A percentile compares a stretch with the other conserved stretches of the same genome.
Evolutionary conservation across 2,888 invertebrate genomes (phyloP).

Genomic region (Idaea biselata): DNA sequence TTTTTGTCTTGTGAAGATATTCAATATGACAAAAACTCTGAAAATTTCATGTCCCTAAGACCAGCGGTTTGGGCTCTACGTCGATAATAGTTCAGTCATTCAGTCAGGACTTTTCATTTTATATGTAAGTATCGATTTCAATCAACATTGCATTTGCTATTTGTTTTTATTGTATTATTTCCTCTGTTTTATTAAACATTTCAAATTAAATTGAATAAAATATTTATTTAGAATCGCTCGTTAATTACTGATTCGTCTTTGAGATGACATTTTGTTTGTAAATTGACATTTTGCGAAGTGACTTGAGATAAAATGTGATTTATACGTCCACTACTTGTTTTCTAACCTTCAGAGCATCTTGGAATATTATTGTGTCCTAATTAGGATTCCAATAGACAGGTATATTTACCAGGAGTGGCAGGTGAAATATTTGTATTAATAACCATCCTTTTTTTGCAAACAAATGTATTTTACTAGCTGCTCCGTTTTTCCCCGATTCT

Average conservation of each 20-base stretch:
- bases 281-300: slow-evolving; percentile 1
- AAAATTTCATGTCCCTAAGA: too few relatives aligned
- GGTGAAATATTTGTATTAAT: neutral
- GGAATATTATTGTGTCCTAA: neutral
- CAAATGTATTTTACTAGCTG: too few relatives aligned
- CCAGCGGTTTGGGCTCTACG: too few relatives aligned
- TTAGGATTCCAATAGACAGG: neutral
- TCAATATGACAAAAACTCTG: too few relatives aligned
- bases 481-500: too few relatives aligned
- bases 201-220: neutral
- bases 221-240: neutral
- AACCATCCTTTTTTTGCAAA: too few relatives aligned
- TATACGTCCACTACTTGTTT: neutral
- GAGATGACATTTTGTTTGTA: slow-evolving; percentile 4
- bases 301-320: neutral
- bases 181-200: neutral
- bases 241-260: slow-evolving; percentile 4
- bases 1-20: too few relatives aligned
- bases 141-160: neutral
- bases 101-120: too few relatives aligned
- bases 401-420: neutral
- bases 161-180: neutral
- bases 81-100: too few relatives aligned
- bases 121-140: too few relatives aligned
- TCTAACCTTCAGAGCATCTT: neutral